A percentile compares a stretch with the other conserved stretches of the same genome.
Conservation (phyloP, 2,113 vertebrate genomes). For the Amia ocellicauda region DNA sequence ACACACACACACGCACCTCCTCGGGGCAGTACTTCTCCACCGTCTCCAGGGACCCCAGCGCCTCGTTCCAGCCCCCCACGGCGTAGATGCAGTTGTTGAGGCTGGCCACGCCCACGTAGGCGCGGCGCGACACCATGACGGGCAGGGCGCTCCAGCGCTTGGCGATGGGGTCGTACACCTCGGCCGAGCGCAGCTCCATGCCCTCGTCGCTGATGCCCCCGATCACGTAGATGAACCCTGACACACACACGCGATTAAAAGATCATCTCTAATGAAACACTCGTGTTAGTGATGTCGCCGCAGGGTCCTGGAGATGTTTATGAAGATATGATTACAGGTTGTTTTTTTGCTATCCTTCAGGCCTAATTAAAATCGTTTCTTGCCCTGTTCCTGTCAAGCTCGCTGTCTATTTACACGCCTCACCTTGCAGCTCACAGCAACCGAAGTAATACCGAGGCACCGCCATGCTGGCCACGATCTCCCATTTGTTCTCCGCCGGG, state of each 20-base stretch:
- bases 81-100: constrained; percentile 91
- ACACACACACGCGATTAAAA: not conserved
- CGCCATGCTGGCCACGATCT: constrained; percentile 86
- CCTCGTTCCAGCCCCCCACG: constrained; percentile 92
- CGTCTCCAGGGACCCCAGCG: constrained; percentile 82
- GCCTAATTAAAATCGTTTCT: no score
- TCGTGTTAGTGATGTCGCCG: no score
- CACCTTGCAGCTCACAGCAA: constrained; percentile 95
- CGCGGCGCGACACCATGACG: constrained; percentile 82
- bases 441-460: constrained; percentile 91
- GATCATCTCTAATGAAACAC: not conserved
- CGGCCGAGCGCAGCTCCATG: constrained; percentile 83
- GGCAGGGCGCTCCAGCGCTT: constrained; percentile 86
- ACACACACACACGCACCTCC: constrained; percentile 65
- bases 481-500: constrained; percentile 93
- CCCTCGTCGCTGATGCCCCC: constrained; percentile 91
- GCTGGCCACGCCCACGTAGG: constrained; percentile 86
- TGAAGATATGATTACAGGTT: no score
- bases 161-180: constrained; percentile 86
- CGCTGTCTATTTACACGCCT: no score
- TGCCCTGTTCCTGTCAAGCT: not conserved
- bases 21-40: constrained; percentile 95
- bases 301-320: no score
- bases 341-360: not conserved
- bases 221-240: constrained; percentile 91